Base-by-base conservation (phyloP, 2,113 vertebrate species). In the Gobiocypris rarus region DNA sequence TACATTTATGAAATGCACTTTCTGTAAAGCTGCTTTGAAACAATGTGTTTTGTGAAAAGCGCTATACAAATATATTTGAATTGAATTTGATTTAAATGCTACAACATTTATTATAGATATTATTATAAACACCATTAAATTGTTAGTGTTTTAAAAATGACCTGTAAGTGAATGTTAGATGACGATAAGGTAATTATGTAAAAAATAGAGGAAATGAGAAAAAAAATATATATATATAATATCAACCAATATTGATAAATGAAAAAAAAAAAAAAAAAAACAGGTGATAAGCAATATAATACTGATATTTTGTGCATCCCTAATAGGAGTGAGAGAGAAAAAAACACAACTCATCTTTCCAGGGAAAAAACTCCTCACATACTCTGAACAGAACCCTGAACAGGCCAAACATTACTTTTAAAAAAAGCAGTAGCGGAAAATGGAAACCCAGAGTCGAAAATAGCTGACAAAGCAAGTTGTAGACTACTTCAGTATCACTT, bases 381-480 rank as follows among this genome's bases (percentile, higher is more conserved):
- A 10, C 34, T 38, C 9, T 69, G 19, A 65, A 69, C 52, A 41
- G 19, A 76, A 76, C 28, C 26, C 74, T 34, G 50, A n/a, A 76
- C 17, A 58, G 19, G 52, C 31, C 19, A 3, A 56, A 76, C 28
- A 56, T 22, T 11, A 54, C 50, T 54, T 7, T 28, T 28, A 19
- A 41, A 24, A 71, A 71, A 19, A n/a, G n/a, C n/a, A n/a, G n/a
- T n/a, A n/a, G 17, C 6, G 22, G 24, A 61, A 71, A 45, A 22
- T 71, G 41, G 22, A 71, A 43, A 71, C 41, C 41, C 41, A 24
- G 41, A 24, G 38, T 41, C 13, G 38, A n/a, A 69, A 73, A 45
- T 15, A 45, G 69, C 69, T 73, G 69, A 73, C 41, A 48, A 48
- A 48, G 41, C 69, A 73, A 41, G 69, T 14, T 73, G 69, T 45